Base-by-base conservation (phyloP, 2,113 vertebrate species). In the Dromaius novaehollandiae region DNA sequence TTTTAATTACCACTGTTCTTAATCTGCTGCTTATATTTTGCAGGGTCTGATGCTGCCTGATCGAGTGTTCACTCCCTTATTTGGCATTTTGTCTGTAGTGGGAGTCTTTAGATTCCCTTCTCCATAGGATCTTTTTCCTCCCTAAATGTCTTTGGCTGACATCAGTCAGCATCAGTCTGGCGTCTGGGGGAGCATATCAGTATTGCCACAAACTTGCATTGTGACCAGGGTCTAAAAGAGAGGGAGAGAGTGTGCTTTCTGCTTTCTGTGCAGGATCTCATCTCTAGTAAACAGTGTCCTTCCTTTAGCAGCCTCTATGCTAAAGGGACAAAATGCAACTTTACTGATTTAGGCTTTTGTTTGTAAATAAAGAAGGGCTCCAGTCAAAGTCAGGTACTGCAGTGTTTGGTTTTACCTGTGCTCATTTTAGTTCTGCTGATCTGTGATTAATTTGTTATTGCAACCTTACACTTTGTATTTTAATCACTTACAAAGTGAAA, bases 31-130 rank as follows among this genome's bases (percentile, higher is more conserved):
- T 91, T 32, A 4, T 30, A 30, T 46, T 92, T 74, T 68, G 55
- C 3, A 1, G 55, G n/a, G n/a, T 46, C 44, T 20, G n/a, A 1
- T 66, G 46, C 25, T 58, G 42, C 18, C n/a, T 73, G 30, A 21
- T 36, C 19, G 6, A 70, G 32, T 1, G 0, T 0, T 0, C 25
- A 21, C 2, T 6, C 55, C 61, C 73, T 77, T 73, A 61, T 63
- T 79, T 86, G 20, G 30, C 24, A 32, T 26, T 60, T 80, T 19
- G 20, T 34, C 53, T 36, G 46, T 69, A 24, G 8, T 2, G 3
- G 5, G 12, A 48, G 13, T 65, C 53, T 61, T 38, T 40, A 77
- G 40, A n/a, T 58, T 87, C 58, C 28, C 50, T 18, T 88, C 58
- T 50, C 64, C 11, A 1, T 15, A 74, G 65, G 11, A 26, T 82